Evolutionary conservation across 2,888 invertebrate species (phyloP).

Genomic region (Stegana nigrithorax): DNA sequence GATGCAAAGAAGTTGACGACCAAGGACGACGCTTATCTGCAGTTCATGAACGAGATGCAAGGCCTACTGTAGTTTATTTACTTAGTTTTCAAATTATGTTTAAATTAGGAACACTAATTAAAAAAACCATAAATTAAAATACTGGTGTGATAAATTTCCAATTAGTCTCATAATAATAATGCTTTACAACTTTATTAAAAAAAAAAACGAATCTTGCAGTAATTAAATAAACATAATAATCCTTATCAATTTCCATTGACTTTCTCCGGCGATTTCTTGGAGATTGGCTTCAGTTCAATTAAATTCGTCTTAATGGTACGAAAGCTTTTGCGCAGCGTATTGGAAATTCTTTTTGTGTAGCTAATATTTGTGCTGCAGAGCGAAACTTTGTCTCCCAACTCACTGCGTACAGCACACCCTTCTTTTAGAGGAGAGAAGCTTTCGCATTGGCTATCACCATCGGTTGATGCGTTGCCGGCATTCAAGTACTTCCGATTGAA

Average conservation of each 20-base stretch:
- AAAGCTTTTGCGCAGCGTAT: constrained; percentile 60
- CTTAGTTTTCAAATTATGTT: constrained; percentile 12
- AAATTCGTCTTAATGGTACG: constrained; percentile 59
- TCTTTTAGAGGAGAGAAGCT: constrained; percentile 38
- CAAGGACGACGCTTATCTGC: constrained; percentile 98
- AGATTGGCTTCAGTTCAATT: constrained; percentile 60
- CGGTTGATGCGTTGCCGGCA: constrained; percentile 44
- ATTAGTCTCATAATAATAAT: not conserved
- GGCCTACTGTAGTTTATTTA: constrained; percentile 77
- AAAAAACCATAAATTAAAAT: not conserved
- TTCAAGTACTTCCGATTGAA: constrained; percentile 65
- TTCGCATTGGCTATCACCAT: constrained; percentile 30
- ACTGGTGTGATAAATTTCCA: not conserved
- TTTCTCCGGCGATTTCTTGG: constrained; percentile 38
- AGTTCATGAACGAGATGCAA: constrained; percentile 99
- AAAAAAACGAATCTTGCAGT: too few relatives aligned
- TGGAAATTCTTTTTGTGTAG: constrained; percentile 60
- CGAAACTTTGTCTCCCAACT: constrained; percentile 54
- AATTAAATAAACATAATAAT: too few relatives aligned
- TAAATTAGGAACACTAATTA: too few relatives aligned
- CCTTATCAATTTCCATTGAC: constrained; percentile 12
- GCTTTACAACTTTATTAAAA: too few relatives aligned
- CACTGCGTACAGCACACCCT: not conserved
- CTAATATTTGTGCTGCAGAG: constrained; percentile 57
- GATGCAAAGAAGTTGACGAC: constrained; percentile 71